phyloP scores from a whole-genome alignment of 2,113 vertebrate species.

The Anser brachyrhynchus region DNA sequence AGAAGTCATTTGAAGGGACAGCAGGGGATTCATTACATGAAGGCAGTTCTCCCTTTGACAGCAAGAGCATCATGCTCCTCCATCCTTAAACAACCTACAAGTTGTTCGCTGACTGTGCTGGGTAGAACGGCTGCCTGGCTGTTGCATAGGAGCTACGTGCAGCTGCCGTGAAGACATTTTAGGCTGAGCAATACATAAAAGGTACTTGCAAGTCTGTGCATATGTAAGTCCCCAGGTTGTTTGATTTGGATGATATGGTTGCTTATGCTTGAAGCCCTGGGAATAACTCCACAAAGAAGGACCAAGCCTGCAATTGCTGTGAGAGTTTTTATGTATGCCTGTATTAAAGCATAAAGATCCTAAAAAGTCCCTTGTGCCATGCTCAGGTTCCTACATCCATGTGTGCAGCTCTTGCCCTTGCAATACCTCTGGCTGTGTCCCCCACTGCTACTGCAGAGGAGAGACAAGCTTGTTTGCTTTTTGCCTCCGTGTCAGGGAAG shows the following conservation, averaged over 20 bases:
- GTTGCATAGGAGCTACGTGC: not conserved
- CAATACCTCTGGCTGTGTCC: not conserved
- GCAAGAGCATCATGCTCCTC: not conserved
- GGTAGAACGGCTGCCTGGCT: not conserved
- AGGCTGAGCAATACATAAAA: not conserved
- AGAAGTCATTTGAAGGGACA: not conserved
- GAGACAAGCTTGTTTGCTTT: not conserved
- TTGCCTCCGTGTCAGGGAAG: accelerated
- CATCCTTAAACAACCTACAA: not conserved
- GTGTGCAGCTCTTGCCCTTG: accelerated
- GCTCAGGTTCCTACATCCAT: not conserved
- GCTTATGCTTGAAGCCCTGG: not conserved
- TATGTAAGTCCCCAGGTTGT: not conserved
- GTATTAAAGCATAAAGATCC: not conserved
- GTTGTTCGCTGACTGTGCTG: not conserved
- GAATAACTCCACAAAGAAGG: not conserved
- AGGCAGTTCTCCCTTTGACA: not conserved
- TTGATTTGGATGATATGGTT: not conserved
- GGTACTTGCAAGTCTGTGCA: not conserved
- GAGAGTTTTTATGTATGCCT: not conserved
- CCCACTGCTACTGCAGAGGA: not conserved
- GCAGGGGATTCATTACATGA: not conserved
- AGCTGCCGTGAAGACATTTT: not conserved
- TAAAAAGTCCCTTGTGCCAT: not conserved
- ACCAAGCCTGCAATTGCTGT: not conserved